Evolutionary conservation across 1,140 invertebrate species (phyloP), one percentile per base, ranked within the genome.

Genomic region (Pseudoatta argentina): DNA sequence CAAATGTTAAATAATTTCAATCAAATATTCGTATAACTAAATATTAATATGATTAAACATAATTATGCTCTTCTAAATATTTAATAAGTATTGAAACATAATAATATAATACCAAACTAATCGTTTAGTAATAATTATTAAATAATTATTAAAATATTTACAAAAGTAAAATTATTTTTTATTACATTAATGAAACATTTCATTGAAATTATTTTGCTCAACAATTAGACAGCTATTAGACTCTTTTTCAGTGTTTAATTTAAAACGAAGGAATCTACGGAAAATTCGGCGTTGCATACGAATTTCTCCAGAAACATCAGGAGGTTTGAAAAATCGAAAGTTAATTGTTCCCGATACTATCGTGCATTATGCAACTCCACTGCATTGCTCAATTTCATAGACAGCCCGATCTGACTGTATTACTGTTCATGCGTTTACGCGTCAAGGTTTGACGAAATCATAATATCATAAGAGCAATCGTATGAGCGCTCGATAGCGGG

Each of bases 401-500:
- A 10, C 34, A 24, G 66, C 21, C 66, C 34, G 55, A 34, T 18
- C 30, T 59, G 51, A 21, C 34, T 73, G 64, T 1, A 14, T 48
- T 44, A 59, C 24, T 30, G 51, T 44, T 73, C 12, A n/a, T 39
- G 79, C 53, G 30, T 73, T 73, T 61, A 51, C 44, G 18, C 69
- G 18, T 75, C 18, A 34, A 61, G 18, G 30, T 75, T 73, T 73
- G 55, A 73, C 79, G 55, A 61, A 71, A 55, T 71, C 64, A 12
- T 53, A 67, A 69, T 71, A 71, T 39, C 51, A 39, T 69, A 39
- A 78, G 66, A 69, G 66, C 66, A 51, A 51, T 69, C 39, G 66
- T 39, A 34, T 10, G 39, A 14, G 44, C 48, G 24, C 16, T 27
- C 39, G 66, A 39, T n/a, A 71, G 21, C 67, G 67, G 8, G 51